Evolutionary conservation across 2,113 vertebrate genomes (phyloP).

Genomic region (Python bivittatus): DNA sequence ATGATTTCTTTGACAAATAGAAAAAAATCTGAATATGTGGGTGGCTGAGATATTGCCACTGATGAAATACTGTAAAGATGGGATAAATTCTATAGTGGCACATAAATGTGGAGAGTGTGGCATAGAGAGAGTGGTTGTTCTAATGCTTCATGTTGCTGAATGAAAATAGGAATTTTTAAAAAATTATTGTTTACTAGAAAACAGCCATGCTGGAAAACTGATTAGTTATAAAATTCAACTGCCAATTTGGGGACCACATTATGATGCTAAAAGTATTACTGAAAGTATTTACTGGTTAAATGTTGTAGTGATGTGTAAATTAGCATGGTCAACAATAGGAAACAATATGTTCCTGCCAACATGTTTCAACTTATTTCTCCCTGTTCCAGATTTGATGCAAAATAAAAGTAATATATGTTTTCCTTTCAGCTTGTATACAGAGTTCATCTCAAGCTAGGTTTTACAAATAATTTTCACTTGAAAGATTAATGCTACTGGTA

Average conservation of each 20-base stretch:
- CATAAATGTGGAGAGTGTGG: neutral
- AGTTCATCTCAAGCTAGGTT: neutral
- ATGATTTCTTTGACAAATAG: neutral
- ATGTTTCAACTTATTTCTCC: neutral
- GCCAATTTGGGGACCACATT: neutral
- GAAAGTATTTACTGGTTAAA: neutral
- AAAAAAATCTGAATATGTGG: neutral
- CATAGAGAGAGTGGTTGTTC: neutral
- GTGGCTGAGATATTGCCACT: neutral
- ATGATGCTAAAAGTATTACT: neutral
- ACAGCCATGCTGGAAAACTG: neutral
- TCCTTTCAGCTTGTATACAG: neutral
- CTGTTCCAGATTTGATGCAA: neutral
- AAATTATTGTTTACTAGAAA: fast-evolving
- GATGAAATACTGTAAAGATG: neutral
- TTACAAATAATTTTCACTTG: neutral
- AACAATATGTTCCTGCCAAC: neutral
- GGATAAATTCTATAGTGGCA: neutral
- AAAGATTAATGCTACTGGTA: neutral
- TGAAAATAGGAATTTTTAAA: neutral
- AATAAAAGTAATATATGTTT: neutral
- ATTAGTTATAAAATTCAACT: neutral
- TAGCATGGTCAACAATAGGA: neutral
- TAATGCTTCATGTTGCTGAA: fast-evolving
- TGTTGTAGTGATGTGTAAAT: neutral